Base-by-base conservation (phyloP, 2,113 vertebrate genomes). In the Stictonetta naevosa region DNA sequence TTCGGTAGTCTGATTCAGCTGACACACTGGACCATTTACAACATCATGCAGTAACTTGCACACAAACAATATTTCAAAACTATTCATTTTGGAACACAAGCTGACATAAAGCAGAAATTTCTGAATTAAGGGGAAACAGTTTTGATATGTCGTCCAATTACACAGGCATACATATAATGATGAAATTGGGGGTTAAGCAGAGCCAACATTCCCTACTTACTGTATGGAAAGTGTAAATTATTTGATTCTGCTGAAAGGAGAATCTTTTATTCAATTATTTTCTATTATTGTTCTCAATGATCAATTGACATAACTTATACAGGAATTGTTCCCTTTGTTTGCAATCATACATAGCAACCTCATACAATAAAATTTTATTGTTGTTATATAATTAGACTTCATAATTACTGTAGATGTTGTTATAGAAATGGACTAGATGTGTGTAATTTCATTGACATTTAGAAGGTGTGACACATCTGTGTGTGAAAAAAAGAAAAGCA, bases 1-100 rank as follows among this genome's bases (percentile, higher is more conserved):
- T 95, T 95, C 67, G 94, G 55, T 78, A 74, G 55, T 84, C 56
- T 91, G 90, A 82, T 93, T 94, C 76, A 77, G 71, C 63, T 93
- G 90, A 91, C 79, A 92, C 15, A 80, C 28, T 58, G 19, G 2
- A 10, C 71, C 84, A 80, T 90, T 95, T 92, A 84, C 83, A 93
- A 60, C 72, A 63, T 76, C 56, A 71, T 75, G 40, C 38, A 73
- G 46, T 79, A 84, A 44, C 26, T 80, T 52, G 86, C 76, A 83
- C 15, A 64, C 52, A 75, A 55, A 77, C 56, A 78, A 52, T 46
- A 64, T 93, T 83, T 87, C 53, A 89, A 90, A 58, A 8, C 80
- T 82, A n/a, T 71, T 90, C 10, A 12, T 87, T 94, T 82, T 71
- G 25, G 20, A 86, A 63, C 0, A 0, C 15, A 77, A 63, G 28